A percentile compares a stretch with the other conserved stretches of the same genome.
These are phyloP conservation scores for Ophioninae sp. DNA, from an alignment of 2,888 invertebrate genomes.

Conservation along the genomic window DNA sequence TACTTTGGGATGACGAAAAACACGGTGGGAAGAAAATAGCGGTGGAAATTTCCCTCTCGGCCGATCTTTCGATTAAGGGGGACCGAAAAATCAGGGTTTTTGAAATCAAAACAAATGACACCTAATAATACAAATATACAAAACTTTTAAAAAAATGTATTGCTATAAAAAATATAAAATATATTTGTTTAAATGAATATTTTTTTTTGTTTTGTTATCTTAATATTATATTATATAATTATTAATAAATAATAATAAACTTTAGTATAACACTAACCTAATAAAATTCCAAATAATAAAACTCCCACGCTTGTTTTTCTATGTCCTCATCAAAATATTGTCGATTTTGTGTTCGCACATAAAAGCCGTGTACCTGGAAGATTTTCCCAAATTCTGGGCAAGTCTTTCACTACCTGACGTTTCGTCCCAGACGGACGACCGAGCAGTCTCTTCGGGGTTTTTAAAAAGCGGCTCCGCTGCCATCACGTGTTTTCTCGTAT, in stretches of 20 bases:
- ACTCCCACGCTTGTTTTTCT: neutral
- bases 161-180: too few relatives aligned
- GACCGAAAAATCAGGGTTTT: too few relatives aligned
- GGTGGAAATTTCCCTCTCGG: neutral
- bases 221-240: too few relatives aligned
- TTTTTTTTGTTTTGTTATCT: too few relatives aligned
- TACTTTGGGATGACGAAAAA: conserved; percentile 4
- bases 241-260: neutral
- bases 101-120: too few relatives aligned
- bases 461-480: neutral
- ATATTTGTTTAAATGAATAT: too few relatives aligned
- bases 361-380: neutral
- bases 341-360: neutral
- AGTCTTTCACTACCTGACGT: neutral
- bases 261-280: neutral
- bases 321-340: neutral
- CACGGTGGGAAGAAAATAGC: neutral
- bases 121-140: too few relatives aligned
- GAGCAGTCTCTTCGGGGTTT: neutral
- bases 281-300: too few relatives aligned
- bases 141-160: too few relatives aligned
- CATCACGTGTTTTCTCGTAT: conserved; percentile 5
- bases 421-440: neutral
- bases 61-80: neutral
- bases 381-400: neutral